Conservation (phyloP, 2,113 vertebrate genomes). For the Seriola aureovittata region DNA sequence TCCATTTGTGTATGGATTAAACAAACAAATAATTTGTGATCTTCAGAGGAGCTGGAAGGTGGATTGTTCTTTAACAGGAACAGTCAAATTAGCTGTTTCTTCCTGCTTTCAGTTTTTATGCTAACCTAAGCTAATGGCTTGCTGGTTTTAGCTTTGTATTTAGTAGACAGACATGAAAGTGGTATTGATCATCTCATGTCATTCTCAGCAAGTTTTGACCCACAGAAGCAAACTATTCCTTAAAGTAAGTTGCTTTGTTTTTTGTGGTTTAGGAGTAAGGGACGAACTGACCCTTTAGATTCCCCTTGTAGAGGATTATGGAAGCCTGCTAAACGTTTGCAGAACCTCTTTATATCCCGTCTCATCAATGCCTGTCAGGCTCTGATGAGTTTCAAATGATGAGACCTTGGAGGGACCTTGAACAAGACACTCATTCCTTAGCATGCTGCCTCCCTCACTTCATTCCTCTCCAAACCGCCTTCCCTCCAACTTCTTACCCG, state of each 20-base stretch:
- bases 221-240: background rate
- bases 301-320: background rate
- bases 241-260: background rate
- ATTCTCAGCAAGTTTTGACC: background rate
- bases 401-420: conserved; percentile 62
- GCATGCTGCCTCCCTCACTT: conserved; percentile 23
- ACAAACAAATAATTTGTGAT: too few relatives aligned
- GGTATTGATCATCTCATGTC: background rate
- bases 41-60: background rate
- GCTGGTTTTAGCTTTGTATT: background rate
- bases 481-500: conserved; percentile 45
- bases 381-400: conserved; percentile 50
- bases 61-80: background rate
- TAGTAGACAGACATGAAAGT: background rate
- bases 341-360: conserved; percentile 4
- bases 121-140: background rate
- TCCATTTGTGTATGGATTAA: too few relatives aligned
- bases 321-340: conserved; percentile 10
- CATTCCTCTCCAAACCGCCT: conserved; percentile 51
- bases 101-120: background rate
- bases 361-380: conserved; percentile 28
- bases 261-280: background rate
- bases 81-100: background rate
- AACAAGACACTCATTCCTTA: conserved; percentile 39
- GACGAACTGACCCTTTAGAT: background rate